A percentile compares a stretch with the other conserved stretches of the same genome.
These are phyloP conservation scores for Tyria jacobaeae DNA, from an alignment of 2,888 invertebrate genomes.

Conservation along the genomic window DNA sequence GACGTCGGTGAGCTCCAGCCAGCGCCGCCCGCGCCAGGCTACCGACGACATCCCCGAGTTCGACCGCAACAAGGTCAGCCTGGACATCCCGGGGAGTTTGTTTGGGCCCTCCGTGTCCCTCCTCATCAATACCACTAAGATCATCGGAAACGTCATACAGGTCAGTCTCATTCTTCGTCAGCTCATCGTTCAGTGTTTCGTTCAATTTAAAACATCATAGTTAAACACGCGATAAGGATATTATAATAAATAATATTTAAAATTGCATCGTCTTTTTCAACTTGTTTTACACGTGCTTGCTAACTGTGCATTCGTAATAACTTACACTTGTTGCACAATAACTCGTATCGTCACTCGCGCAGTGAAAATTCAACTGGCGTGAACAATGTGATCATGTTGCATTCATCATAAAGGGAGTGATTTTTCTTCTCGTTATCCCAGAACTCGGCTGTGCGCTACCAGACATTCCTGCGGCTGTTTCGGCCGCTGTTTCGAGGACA, in stretches of 20 bases:
- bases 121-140: conserved; percentile 88
- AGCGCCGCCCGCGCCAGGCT: conserved; percentile 53
- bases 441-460: conserved; percentile 92
- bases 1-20: conserved; percentile 21
- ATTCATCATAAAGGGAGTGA: too few species aligned
- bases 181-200: too few species aligned
- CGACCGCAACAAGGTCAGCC: conserved; percentile 88
- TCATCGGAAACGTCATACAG: conserved; percentile 89
- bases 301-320: too few species aligned
- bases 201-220: too few species aligned
- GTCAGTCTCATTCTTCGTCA: conserved; percentile 62
- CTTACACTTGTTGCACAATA: too few species aligned
- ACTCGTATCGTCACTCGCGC: neutral
- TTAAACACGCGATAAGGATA: too few species aligned
- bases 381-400: too few species aligned
- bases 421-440: conserved; percentile 71
- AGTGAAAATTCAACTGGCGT: neutral
- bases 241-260: too few species aligned
- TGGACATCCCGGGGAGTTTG: conserved; percentile 88
- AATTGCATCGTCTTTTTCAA: too few species aligned
- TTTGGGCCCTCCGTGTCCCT: conserved; percentile 90
- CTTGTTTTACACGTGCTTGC: too few species aligned
- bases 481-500: conserved; percentile 91
- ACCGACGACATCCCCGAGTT: conserved; percentile 86
- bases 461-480: conserved; percentile 90